Conservation (phyloP, 2,113 vertebrate species). For the Phrynosoma blainvillii region DNA sequence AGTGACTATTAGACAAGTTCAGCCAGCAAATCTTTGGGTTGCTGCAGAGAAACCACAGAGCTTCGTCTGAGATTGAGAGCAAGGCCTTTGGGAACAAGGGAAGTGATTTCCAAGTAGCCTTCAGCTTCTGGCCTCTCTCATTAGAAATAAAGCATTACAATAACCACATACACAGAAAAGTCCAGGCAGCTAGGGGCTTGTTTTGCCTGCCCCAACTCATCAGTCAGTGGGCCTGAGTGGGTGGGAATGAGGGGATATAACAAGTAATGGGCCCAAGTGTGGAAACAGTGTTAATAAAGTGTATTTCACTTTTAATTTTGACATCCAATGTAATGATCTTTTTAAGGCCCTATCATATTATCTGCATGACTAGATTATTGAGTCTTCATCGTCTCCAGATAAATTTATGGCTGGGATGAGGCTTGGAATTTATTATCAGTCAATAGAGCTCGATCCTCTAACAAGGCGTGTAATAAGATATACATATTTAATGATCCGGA, state of each 20-base stretch:
- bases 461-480: constrained; percentile 96
- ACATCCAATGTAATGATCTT: constrained; percentile 90
- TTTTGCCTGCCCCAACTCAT: constrained; percentile 6
- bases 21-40: background rate
- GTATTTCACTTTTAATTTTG: constrained; percentile 91
- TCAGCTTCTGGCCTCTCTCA: background rate
- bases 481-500: constrained; percentile 99
- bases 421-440: constrained; percentile 95
- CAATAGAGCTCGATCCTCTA: constrained; percentile 89
- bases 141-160: background rate
- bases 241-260: constrained; percentile 56
- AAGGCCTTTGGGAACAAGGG: background rate
- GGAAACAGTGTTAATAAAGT: constrained; percentile 81
- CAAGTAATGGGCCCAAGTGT: constrained; percentile 71
- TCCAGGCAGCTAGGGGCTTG: background rate
- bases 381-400: constrained; percentile 89
- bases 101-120: background rate
- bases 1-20: background rate
- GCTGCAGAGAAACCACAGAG: background rate
- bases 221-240: background rate
- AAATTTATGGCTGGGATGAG: constrained; percentile 86
- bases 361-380: constrained; percentile 90
- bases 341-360: constrained; percentile 88
- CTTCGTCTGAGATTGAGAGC: background rate
- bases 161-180: background rate